phyloP scores from a whole-genome alignment of 2,797 vertebrate genomes.

The Emys orbicularis region DNA sequence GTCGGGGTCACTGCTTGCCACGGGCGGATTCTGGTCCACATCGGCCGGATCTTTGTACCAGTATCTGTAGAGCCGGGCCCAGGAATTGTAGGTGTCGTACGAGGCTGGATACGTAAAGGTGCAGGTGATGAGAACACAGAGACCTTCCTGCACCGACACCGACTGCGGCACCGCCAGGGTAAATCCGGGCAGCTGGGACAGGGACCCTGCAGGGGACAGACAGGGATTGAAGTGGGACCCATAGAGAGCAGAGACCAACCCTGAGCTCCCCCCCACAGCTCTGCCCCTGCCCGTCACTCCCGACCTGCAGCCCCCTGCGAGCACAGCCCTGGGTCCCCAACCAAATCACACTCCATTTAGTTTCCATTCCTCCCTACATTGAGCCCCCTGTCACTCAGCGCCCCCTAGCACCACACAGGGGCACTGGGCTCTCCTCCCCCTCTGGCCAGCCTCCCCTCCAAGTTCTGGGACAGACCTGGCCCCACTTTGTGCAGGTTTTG shows the following conservation, averaged over 20 bases:
- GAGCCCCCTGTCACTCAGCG: too few species aligned
- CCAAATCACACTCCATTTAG: too few species aligned
- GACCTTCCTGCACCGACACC: background rate
- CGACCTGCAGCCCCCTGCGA: too few species aligned
- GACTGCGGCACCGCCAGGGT: rapidly evolving
- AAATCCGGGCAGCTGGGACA: rapidly evolving
- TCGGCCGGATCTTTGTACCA: conserved; percentile 38
- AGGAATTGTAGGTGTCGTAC: rapidly evolving
- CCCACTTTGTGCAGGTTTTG: too few species aligned
- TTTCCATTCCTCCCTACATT: too few species aligned
- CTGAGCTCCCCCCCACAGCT: background rate
- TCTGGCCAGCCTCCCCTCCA: too few species aligned
- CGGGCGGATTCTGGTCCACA: rapidly evolving
- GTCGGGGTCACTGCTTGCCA: conserved; percentile 48
- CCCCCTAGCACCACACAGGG: too few species aligned
- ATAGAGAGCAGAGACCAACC: background rate
- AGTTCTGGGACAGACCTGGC: too few species aligned
- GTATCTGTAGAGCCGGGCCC: background rate
- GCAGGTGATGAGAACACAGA: conserved; percentile 29
- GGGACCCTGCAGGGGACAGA: background rate
- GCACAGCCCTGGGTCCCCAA: too few species aligned
- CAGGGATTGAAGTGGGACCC: background rate
- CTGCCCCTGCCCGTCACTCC: background rate
- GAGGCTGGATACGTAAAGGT: background rate
- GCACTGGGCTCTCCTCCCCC: too few species aligned